Evolutionary conservation across 2,797 vertebrate genomes (phyloP).

Genomic region (Myotis myotis): DNA sequence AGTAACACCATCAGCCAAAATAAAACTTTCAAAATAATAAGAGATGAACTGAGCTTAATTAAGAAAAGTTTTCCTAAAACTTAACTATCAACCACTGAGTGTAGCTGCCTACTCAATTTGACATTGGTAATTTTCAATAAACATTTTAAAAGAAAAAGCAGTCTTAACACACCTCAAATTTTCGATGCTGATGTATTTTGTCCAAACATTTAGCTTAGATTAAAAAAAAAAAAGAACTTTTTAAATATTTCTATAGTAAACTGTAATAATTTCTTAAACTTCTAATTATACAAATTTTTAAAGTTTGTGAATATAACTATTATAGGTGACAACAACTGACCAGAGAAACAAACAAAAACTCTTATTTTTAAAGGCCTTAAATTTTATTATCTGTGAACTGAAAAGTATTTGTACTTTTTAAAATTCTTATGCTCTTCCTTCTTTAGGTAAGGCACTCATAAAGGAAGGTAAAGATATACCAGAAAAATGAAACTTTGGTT

Average conservation of each 20-base stretch:
- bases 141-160: slow-evolving; percentile 77
- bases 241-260: slow-evolving; percentile 59
- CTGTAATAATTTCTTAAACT: slow-evolving; percentile 69
- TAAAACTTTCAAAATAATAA: neutral
- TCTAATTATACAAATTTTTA: slow-evolving; percentile 68
- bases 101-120: neutral
- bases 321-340: slow-evolving; percentile 63
- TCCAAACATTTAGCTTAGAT: slow-evolving; percentile 68
- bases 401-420: neutral
- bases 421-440: neutral
- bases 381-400: neutral
- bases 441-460: neutral
- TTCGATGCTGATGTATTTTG: slow-evolving; percentile 64
- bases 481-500: neutral
- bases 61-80: neutral
- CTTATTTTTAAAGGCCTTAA: slow-evolving; percentile 56
- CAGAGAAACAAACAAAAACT: neutral
- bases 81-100: neutral
- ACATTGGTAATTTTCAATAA: neutral
- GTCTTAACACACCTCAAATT: slow-evolving; percentile 65
- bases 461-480: neutral
- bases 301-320: slow-evolving; percentile 55
- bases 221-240: slow-evolving; percentile 60
- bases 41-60: neutral
- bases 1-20: neutral